Percentiles rank a stretch among this genome's conserved stretches.
These are phyloP conservation scores for Epinephelus awoara DNA, from an alignment of 2,797 vertebrate genomes.

Conservation along the genomic window DNA sequence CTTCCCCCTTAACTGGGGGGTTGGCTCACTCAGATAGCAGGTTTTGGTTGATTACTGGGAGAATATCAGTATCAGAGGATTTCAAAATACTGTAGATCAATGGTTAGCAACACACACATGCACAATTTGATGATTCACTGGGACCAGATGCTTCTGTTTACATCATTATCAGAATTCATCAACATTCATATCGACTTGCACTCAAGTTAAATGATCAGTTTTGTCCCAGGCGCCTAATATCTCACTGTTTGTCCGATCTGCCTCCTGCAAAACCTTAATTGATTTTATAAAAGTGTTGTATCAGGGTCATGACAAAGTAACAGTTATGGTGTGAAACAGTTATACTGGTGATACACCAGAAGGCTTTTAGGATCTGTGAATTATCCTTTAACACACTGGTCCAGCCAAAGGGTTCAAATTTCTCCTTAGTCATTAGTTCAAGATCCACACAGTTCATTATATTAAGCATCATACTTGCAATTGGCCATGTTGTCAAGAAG, in stretches of 20 bases:
- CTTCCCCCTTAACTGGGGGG: background rate
- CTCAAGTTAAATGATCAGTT: conserved; percentile 6
- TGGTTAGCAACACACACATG: background rate
- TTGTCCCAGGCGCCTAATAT: background rate
- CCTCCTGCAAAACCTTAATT: background rate
- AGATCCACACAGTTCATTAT: no score
- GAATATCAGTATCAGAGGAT: conserved; percentile 33
- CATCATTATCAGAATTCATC: conserved; percentile 8
- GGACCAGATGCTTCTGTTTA: background rate
- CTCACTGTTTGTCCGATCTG: conserved; percentile 7
- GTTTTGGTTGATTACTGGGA: conserved; percentile 24
- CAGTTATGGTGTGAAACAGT: background rate
- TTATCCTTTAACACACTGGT: no score
- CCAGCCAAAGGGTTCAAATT: no score
- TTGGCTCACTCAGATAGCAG: conserved; percentile 6
- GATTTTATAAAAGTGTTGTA: conserved; percentile 19
- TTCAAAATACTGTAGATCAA: conserved; percentile 43
- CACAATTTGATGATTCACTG: conserved; percentile 13
- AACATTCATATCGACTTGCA: conserved; percentile 1
- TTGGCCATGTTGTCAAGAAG: no score
- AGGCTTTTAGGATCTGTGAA: no score
- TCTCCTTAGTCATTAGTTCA: no score
- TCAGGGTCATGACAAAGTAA: background rate
- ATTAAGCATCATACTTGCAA: no score
- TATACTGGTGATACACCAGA: no score